Base-by-base conservation (phyloP, 2,113 vertebrate species). In the Aptenodytes patagonicus region DNA sequence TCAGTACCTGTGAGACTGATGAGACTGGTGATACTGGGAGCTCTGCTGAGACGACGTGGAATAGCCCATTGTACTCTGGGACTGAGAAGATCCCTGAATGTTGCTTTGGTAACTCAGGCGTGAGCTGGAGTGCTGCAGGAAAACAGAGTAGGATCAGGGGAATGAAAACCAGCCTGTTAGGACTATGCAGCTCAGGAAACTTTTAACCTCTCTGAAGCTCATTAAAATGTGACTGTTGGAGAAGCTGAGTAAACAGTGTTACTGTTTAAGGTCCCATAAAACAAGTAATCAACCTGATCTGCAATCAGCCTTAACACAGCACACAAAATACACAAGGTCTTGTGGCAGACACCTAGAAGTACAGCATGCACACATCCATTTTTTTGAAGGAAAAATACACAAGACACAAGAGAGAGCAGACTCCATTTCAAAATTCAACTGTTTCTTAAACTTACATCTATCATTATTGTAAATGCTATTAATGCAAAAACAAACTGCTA, bases 81-180 rank as follows among this genome's bases (percentile, higher is more conserved):
- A 98, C 98, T 99, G 99, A 87, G 98, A 98, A 96, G 99, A 98
- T 97, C 99, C 99, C 98, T 99, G 99, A 98, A 99, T 98, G 87
- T 98, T 99, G 99, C 99, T 99, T 99, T 99, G 99, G 99, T 99
- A 99, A 98, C 98, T 99, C 97, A 99, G 99, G 97, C 99, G 99
- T 22, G 99, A 99, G 96, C 98, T 97, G 97, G 99, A 99, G 98
- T 99, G 99, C 99, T 99, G 97, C 78, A 60, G 96, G 42, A 79
- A 90, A 91, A 97, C 71, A 81, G 83, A 93, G 58, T 44, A 58
- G 52, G 54, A 65, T 77, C 19, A 95, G 72, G n/a, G 26, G 70
- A 83, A 93, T 38, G 93, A 49, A 83, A 87, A 65, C 44, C 64
- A 82, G 73, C 28, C 93, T 52, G 29, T 28, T 15, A 62, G 64